These are phyloP conservation scores for Eidolon dupreanum DNA, from an alignment of 2,797 vertebrate genomes.

Conservation along the genomic window DNA sequence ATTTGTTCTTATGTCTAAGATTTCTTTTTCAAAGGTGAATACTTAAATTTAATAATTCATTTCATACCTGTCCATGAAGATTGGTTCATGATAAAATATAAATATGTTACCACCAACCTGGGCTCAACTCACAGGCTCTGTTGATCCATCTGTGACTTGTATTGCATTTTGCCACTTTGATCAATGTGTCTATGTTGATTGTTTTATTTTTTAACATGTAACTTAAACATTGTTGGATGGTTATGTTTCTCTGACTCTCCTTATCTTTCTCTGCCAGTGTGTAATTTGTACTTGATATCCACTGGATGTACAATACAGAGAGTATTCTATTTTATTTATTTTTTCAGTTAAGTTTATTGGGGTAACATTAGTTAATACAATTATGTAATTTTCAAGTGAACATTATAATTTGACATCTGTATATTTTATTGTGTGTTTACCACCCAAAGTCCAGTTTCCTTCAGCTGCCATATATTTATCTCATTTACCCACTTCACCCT, in stretches of 20 bases:
- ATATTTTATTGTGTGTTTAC: no score
- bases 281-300: not conserved
- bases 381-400: no score
- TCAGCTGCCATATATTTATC: no score
- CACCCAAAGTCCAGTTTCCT: no score
- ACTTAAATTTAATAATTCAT: not conserved
- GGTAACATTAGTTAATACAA: no score
- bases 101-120: not conserved
- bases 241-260: not conserved
- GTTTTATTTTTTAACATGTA: not conserved
- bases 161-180: not conserved
- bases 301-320: not conserved
- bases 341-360: no score
- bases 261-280: not conserved
- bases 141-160: not conserved
- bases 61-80: not conserved
- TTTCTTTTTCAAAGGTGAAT: not conserved
- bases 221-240: not conserved
- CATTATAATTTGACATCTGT: no score
- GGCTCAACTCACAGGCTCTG: not conserved
- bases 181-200: not conserved
- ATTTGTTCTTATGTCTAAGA: not conserved
- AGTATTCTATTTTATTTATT: not conserved
- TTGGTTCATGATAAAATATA: not conserved
- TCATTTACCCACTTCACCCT: no score